A percentile compares a stretch with the other conserved stretches of the same genome.
These are phyloP conservation scores for Corythoichthys intestinalis DNA, from an alignment of 2,113 vertebrate species.

Conservation along the genomic window DNA sequence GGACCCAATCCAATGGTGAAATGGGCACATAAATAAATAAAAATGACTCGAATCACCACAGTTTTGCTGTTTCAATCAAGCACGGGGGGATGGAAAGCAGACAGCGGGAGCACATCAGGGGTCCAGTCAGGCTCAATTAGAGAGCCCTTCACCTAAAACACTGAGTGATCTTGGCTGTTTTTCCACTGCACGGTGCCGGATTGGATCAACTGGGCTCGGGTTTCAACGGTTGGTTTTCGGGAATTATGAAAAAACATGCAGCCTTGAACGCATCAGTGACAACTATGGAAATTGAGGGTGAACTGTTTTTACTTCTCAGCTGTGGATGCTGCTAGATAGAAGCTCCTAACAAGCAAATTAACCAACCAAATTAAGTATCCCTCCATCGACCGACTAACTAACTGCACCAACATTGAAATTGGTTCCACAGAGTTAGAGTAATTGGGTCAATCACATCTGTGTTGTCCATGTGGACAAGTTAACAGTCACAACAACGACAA, in stretches of 20 bases:
- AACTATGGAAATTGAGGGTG: not conserved
- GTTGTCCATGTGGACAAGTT: too few relatives aligned
- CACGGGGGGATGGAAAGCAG: constrained; percentile 62
- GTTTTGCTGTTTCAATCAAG: constrained; percentile 65
- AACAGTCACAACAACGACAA: too few relatives aligned
- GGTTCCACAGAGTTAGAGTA: too few relatives aligned
- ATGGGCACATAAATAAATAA: constrained; percentile 66
- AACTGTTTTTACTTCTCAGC: not conserved
- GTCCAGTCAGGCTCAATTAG: constrained; percentile 65
- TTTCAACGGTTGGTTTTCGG: not conserved
- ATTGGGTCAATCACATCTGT: too few relatives aligned
- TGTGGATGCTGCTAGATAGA: not conserved
- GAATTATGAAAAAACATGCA: not conserved
- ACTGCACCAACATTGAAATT: too few relatives aligned
- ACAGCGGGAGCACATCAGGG: constrained; percentile 50
- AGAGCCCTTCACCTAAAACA: constrained; percentile 49
- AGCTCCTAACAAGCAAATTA: not conserved
- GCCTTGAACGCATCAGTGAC: not conserved
- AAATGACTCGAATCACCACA: constrained; percentile 45
- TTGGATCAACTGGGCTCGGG: not conserved
- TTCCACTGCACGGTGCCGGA: not conserved
- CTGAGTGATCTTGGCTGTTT: constrained; percentile 29
- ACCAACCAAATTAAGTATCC: constrained; percentile 22
- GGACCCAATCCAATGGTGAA: constrained; percentile 59
- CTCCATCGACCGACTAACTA: not conserved